Base-by-base conservation (phyloP, 2,888 invertebrate genomes). In the Melinopterus prodromus region DNA sequence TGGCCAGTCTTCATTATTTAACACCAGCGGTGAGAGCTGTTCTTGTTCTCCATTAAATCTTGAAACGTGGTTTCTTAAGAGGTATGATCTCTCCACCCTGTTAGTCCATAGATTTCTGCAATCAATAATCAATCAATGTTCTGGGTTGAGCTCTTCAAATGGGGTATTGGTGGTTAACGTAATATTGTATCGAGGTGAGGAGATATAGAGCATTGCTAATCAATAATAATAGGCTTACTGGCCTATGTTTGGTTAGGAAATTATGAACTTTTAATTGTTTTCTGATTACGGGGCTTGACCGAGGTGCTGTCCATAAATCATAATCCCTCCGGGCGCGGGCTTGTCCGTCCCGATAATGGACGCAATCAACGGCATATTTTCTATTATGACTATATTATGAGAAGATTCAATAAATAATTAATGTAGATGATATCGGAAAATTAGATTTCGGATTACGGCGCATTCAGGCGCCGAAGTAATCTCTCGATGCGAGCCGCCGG, bases 391-490 rank as follows among this genome's bases (percentile, higher is more conserved):
- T 53, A 53, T 12, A 53, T 53, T 53, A 53, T 53, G 74, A 74
- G 74, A 74, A 74, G 74, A 37, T 74, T 74, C 74, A n/a, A 74
- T 74, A 74, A 74, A 74, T 74, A 74, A 74, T 74, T 74, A 74
- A 74, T 26, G 74, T 36, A 74, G 74, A 74, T 74, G 74, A 37
- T 74, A 74, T 74, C 74, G 74, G 74, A 35, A 74, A 74, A 74
- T 74, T 74, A 74, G 74, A 74, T 74, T 36, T 74, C 35, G 74
- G 74, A 74, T 74, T 74, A 74, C 53, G 53, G 53, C 53, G 53
- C 53, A 53, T 53, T 53, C 53, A 12, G 53, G 53, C 53, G 53
- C 12, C 5, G 53, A 9, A 9, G 53, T 53, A 53, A 53, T 53
- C 53, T 53, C 53, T 53, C 53, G 12, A 53, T 12, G 53, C 53